Evolutionary conservation across 2,113 vertebrate species (phyloP), one percentile per base, ranked within the genome.

Genomic region (Dromiciops gliroides): DNA sequence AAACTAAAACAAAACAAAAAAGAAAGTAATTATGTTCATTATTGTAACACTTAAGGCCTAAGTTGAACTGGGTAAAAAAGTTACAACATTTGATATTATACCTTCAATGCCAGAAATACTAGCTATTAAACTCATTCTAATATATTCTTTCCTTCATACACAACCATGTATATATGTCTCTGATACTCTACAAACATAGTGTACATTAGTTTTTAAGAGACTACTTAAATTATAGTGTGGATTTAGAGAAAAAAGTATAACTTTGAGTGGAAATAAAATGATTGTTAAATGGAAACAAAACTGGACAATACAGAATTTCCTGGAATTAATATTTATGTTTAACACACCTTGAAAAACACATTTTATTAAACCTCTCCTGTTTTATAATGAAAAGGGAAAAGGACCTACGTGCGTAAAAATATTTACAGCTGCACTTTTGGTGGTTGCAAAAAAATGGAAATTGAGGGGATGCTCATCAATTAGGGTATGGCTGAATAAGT

Each of bases 121-220:
- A 89, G 60, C 89, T 95, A 96, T 97, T 97, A 97, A 90, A 75
- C n/a, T 96, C 95, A 96, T 92, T 95, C 96, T 97, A 96, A 97
- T 28, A 95, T 95, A 90, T 94, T 94, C 37, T 67, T 37, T 67
- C 11, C 11, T 37, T 67, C 60, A 67, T 37, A 11, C 10, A 37
- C 60, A 67, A 37, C 3, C 28, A 56, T 56, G 53, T 25, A 56
- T 56, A 8, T 56, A 56, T 56, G 53, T 56, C 8, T 28, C 26
- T 28, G 25, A 26, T 7, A 56, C 7, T 56, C 52, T 26, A 56
- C 7, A 56, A 56, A 56, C 25, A 56, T 4, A 53, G 2, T 26
- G 1, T 56, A 67, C 28, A 67, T 37, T 37, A 31, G 37, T 4
- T 37, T 28, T 37, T 37, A 60, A 60, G 28, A 14, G 28, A 37